Base-by-base conservation (phyloP, 2,888 invertebrate species). In the Rhimphoctona megacephalus region DNA sequence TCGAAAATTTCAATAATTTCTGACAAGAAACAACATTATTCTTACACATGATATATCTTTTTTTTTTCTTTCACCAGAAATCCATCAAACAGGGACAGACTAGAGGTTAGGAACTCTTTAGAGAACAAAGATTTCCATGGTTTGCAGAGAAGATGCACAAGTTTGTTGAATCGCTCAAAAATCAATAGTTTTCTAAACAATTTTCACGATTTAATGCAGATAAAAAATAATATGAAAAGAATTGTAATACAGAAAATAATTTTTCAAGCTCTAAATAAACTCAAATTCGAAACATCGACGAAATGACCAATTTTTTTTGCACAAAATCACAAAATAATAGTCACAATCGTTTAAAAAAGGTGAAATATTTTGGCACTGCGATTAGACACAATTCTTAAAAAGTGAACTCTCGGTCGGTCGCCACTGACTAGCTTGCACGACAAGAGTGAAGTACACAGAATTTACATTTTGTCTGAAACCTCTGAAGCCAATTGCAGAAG, bases 401-500 rank as follows among this genome's bases (percentile, higher is more conserved):
- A 14, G n/a, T 17, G 7, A 25, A 76, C 33, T 76, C 67, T 82
- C 39, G 25, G 43, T 70, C n/a, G 19, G 5, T 57, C n/a, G 66
- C 64, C 8, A 43, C 79, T 30, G 39, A 72, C 61, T 25, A n/a
- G 61, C 33, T 43, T 11, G 52, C 43, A 39, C 36, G 9, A 52
- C 11, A 49, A 74, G 61, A 76, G 69, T 70, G 81, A 82, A 76
- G 81, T 80, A 80, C 84, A 80, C 80, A 80, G 80, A 80, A 85
- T 85, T 85, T 85, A 64, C 22, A 72, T 22, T 64, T 80, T 6
- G 9, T 17, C 25, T 30, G 69, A n/a, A 76, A 67, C 3, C 61
- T 43, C 74, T 70, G 70, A 85, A 85, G 76, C 69, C 14, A 33
- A 19, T 14, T 36, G 39, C 79, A 17, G 11, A 79, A 57, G 46